phyloP scores from a whole-genome alignment of 2,797 vertebrate genomes.

The Falco berigora region DNA sequence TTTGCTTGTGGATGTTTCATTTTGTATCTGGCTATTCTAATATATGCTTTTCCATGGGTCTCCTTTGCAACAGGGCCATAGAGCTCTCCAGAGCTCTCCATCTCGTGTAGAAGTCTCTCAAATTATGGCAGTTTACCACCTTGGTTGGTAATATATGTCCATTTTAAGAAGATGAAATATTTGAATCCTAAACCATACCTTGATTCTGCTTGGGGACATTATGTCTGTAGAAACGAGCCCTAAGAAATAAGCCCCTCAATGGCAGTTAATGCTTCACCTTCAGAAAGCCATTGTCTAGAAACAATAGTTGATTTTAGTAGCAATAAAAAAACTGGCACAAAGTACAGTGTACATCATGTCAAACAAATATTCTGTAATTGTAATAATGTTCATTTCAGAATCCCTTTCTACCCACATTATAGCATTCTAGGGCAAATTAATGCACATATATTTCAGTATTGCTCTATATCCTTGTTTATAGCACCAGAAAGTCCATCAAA shows the following conservation, averaged over 20 bases:
- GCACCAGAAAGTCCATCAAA: neutral
- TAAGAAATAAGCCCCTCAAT: neutral
- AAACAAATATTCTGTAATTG: neutral
- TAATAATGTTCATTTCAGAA: neutral
- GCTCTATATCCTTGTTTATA: neutral
- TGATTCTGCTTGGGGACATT: neutral
- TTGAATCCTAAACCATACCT: neutral
- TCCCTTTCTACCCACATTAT: neutral
- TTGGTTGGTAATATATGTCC: neutral
- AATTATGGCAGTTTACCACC: neutral
- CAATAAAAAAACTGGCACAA: neutral
- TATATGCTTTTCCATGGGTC: rapidly evolving
- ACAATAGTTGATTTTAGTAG: neutral
- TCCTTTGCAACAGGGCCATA: rapidly evolving
- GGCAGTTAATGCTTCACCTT: neutral
- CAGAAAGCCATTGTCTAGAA: neutral
- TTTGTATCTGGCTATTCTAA: neutral
- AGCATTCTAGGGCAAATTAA: neutral
- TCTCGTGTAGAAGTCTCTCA: neutral
- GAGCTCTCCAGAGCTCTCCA: neutral
- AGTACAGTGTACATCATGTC: neutral
- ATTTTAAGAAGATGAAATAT: neutral
- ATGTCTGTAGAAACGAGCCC: neutral
- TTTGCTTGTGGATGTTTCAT: neutral
- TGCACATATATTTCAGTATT: neutral